Percentiles rank a stretch among this genome's conserved stretches.
phyloP scores from a whole-genome alignment of 2,113 vertebrate genomes.

The Corvus moneduloides region DNA sequence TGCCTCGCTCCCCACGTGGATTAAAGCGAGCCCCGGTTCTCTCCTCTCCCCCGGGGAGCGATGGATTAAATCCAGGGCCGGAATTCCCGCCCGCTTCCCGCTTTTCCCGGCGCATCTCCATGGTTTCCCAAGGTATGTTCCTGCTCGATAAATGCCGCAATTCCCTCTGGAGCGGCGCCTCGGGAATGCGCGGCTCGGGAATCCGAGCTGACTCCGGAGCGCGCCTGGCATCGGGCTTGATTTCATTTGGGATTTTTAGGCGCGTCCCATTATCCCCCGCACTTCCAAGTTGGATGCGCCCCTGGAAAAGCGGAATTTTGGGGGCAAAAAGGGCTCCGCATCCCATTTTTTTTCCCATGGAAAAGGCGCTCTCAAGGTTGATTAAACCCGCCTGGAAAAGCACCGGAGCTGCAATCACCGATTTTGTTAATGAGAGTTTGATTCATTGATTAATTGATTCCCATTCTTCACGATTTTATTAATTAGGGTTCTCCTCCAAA shows the following conservation, averaged over 20 bases:
- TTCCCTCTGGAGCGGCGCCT: constrained; percentile 28
- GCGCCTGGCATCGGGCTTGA: no score
- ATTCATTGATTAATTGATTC: background rate
- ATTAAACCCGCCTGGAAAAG: background rate
- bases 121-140: constrained; percentile 51
- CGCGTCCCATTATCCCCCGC: background rate
- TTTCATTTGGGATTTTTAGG: background rate
- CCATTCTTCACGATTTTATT: background rate
- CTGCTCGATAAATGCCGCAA: constrained; percentile 26
- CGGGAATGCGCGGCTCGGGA: background rate
- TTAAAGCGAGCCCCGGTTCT: constrained; percentile 65
- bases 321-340: rapidly evolving
- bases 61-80: constrained; percentile 65
- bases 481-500: background rate
- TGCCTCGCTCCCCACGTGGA: constrained; percentile 71
- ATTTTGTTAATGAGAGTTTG: no score
- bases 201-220: no score
- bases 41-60: constrained; percentile 70
- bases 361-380: background rate
- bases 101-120: constrained; percentile 4
- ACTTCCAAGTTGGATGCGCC: background rate
- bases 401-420: background rate
- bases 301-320: background rate
- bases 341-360: background rate
- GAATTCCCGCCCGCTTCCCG: constrained; percentile 8